Evolutionary conservation across 2,888 invertebrate genomes (phyloP), one percentile per base, ranked within the genome.

Genomic region (Tortrix viridana): DNA sequence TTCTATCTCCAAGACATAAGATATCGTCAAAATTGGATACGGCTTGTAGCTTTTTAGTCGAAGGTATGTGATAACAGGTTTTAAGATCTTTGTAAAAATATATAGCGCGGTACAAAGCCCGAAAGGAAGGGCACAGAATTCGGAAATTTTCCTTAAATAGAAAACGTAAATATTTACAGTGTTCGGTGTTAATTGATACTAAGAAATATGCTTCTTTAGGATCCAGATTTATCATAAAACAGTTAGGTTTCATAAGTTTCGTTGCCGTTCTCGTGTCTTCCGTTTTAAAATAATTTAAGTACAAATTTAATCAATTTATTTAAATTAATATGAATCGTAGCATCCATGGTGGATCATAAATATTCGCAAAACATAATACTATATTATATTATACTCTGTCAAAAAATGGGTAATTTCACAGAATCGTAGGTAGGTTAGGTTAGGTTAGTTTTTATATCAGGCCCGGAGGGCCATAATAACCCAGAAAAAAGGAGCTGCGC

Each of bases 321-420:
- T 14, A 67, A 32, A 47, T 67, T 65, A 65, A 56, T 49, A 65
- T 65, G 44, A 67, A 65, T 7, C 65, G n/a, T n/a, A n/a, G n/a
- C n/a, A n/a, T n/a, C n/a, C n/a, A n/a, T n/a, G n/a, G n/a, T n/a
- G n/a, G n/a, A n/a, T n/a, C n/a, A n/a, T n/a, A n/a, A n/a, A n/a
- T n/a, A n/a, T n/a, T n/a, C n/a, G n/a, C n/a, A n/a, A n/a, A n/a
- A n/a, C n/a, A n/a, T n/a, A n/a, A n/a, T n/a, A n/a, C n/a, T n/a
- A n/a, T n/a, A n/a, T n/a, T n/a, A n/a, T n/a, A n/a, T n/a, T n/a
- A n/a, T n/a, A n/a, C n/a, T n/a, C n/a, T n/a, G n/a, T n/a, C n/a
- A n/a, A n/a, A n/a, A n/a, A n/a, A n/a, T n/a, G n/a, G n/a, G n/a
- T n/a, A n/a, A n/a, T n/a, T n/a, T n/a, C n/a, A n/a, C n/a, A n/a